Conservation (phyloP, 2,888 invertebrate genomes). For the Conops quadrifasciatus region DNA sequence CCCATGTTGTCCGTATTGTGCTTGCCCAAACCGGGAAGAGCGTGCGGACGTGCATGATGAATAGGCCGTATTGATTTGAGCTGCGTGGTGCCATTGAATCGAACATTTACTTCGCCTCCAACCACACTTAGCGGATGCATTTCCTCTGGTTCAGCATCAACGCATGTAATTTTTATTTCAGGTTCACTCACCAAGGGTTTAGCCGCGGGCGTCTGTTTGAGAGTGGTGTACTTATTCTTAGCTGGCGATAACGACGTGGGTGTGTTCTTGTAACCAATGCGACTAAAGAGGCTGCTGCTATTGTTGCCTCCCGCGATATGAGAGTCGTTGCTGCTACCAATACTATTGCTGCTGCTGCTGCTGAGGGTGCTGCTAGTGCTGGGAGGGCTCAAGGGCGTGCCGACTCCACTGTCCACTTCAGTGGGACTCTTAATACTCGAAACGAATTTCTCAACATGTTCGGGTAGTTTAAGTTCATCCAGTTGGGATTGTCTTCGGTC, state of each 20-base stretch:
- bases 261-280: constrained; percentile 60
- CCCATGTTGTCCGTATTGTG: neutral
- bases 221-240: constrained; percentile 49
- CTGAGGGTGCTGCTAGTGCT: constrained; percentile 56
- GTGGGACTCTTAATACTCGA: constrained; percentile 60
- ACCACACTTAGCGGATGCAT: constrained; percentile 81
- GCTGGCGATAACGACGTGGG: constrained; percentile 56
- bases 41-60: constrained; percentile 57
- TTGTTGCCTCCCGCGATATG: constrained; percentile 10
- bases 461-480: constrained; percentile 60
- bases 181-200: constrained; percentile 7
- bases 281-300: constrained; percentile 56
- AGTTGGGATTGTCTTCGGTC: constrained; percentile 52
- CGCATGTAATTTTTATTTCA: constrained; percentile 19
- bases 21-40: neutral
- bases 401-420: constrained; percentile 72
- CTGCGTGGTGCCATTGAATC: constrained; percentile 82
- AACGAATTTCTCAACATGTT: constrained; percentile 60
- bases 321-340: constrained; percentile 45
- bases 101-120: constrained; percentile 76
- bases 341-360: constrained; percentile 46
- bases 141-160: constrained; percentile 42
- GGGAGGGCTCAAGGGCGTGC: constrained; percentile 72
- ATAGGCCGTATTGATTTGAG: constrained; percentile 76
- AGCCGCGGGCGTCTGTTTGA: neutral